Evolutionary conservation across 2,888 invertebrate species (phyloP).

Genomic region (Acrocyrtus sp.): DNA sequence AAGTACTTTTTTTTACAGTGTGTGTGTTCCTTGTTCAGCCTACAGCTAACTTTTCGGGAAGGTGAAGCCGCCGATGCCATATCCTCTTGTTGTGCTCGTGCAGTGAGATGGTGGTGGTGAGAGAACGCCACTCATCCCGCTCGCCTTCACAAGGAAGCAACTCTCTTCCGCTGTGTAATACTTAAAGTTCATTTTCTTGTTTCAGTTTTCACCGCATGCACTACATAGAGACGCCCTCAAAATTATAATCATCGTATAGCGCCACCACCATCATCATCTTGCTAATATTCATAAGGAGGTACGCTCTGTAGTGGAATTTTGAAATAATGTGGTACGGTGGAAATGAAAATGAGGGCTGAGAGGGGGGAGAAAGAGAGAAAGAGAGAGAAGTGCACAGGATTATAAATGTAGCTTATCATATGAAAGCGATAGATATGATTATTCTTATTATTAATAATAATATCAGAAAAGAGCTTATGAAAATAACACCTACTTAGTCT

Average conservation of each 20-base stretch:
- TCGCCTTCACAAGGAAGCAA: background rate
- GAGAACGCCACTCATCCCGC: background rate
- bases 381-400: no score
- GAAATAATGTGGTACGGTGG: no score
- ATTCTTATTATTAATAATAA: no score
- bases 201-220: constrained; percentile 9
- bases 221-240: constrained; percentile 7
- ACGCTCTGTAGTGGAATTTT: no score
- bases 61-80: background rate
- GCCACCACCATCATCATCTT: constrained; percentile 30
- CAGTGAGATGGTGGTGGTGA: background rate
- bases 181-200: constrained; percentile 24
- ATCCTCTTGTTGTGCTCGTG: background rate
- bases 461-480: constrained; percentile 15
- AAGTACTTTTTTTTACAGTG: no score
- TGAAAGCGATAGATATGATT: no score
- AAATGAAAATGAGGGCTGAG: no score
- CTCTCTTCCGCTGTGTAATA: background rate
- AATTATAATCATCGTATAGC: no score
- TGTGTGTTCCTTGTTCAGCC: no score
- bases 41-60: no score
- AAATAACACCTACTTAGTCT: constrained; percentile 15
- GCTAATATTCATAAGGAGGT: constrained; percentile 31
- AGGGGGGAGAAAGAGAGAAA: no score
- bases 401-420: no score